Base-by-base conservation (phyloP, 2,113 vertebrate genomes). In the Calypte anna region DNA sequence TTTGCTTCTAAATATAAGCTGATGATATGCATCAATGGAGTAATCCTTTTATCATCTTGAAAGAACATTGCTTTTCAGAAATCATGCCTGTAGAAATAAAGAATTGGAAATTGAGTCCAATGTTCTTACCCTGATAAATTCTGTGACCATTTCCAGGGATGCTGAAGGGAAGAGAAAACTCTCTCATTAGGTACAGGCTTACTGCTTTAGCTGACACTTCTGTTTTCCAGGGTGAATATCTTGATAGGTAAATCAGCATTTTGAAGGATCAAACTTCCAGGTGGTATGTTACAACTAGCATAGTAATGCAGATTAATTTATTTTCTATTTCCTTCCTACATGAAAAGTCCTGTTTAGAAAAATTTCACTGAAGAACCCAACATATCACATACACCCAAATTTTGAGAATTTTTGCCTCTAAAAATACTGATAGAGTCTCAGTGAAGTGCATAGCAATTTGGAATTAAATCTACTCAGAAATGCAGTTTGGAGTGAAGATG, bases 1-100 rank as follows among this genome's bases (percentile, higher is more conserved):
- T 96, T 21, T 40, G 54, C 81, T 94, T 59, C 81, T 95, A 96
- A 96, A 96, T 95, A 85, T 95, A 96, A 97, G 94, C 91, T 97
- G 95, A 96, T 96, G 93, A 96, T 88, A 95, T 82, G 91, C 87
- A 82, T 83, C 93, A 95, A 69, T 93, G 93, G 94, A 96, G 78
- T 83, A 97, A 97, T 97, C 86, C 86, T 96, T 97, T 91, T 82
- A 74, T 57, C n/a, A 75, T 58, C 46, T 67, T 48, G 67, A 48
- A 94, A 88, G 24, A 86, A 36, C 33, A 73, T 70, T 0, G 0
- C 12, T n/a, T 53, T 89, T 94, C 69, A 84, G 88, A 88, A 86
- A 50, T 44, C 38, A 19, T 30, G 15, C 68, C 53, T 86, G 30
- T 14, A 53, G 53, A 61, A 81, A 89, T 36, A 86, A 58, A 85